These are phyloP conservation scores for Charaxes varanes DNA, from an alignment of 1,140 invertebrate species.

Conservation along the genomic window DNA sequence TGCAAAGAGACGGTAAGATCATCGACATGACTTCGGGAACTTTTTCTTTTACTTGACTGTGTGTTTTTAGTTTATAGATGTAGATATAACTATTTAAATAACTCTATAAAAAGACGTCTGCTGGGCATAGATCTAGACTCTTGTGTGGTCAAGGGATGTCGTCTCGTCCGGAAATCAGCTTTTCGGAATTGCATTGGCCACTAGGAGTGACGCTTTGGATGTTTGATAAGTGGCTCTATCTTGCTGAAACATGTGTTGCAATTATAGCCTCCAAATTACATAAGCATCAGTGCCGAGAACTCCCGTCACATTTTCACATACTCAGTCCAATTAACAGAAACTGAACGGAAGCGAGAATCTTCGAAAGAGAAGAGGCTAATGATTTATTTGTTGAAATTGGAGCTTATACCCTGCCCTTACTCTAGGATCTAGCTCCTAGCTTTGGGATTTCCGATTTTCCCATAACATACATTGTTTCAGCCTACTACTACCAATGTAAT, in stretches of 20 bases:
- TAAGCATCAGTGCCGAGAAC: constrained; percentile 25
- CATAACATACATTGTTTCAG: no score
- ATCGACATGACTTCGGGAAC: constrained; percentile 8
- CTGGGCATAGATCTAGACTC: constrained; percentile 21
- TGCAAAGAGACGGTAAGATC: constrained; percentile 7
- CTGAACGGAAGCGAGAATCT: constrained; percentile 22
- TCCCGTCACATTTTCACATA: constrained; percentile 31
- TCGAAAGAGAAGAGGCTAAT: constrained; percentile 35
- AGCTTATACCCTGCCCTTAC: no score
- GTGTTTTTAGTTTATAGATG: constrained; percentile 6
- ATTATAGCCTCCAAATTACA: constrained; percentile 29
- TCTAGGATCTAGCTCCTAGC: no score
- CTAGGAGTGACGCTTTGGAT: constrained; percentile 18
- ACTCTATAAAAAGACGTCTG: constrained; percentile 12
- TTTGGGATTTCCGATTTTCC: no score
- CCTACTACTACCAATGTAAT: no score
- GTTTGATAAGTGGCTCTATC: constrained; percentile 29
- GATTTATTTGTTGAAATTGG: constrained; percentile 27
- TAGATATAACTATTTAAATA: constrained; percentile 14
- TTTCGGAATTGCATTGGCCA: constrained; percentile 23
- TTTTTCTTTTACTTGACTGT: constrained; percentile 8
- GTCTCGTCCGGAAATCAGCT: constrained; percentile 23
- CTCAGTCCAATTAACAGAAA: constrained; percentile 29
- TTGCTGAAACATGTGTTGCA: constrained; percentile 27
- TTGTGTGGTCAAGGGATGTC: constrained; percentile 23